Percentiles rank a stretch among this genome's conserved stretches.
Conservation (phyloP, 1,140 invertebrate species). For the Drosophila asahinai region DNA sequence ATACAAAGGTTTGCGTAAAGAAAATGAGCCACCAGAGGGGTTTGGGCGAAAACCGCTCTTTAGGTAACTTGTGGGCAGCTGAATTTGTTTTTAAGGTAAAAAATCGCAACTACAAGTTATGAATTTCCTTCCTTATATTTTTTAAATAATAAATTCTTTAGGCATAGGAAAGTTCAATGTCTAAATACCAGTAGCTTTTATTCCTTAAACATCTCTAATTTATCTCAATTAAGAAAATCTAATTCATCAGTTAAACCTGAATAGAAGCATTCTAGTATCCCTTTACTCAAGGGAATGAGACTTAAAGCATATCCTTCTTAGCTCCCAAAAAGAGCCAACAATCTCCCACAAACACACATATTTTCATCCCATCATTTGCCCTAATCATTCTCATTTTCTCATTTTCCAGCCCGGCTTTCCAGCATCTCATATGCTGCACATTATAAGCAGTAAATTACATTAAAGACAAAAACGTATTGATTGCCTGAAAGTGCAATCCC, state of each 20-base stretch:
- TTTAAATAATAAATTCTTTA: no score
- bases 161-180: not conserved
- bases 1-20: constrained; percentile 18
- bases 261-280: not conserved
- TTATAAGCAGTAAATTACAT: constrained; percentile 79
- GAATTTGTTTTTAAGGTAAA: constrained; percentile 13
- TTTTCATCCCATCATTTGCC: constrained; percentile 29
- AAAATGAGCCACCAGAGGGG: not conserved
- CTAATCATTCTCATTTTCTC: constrained; percentile 44
- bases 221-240: constrained; percentile 5
- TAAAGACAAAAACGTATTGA: constrained; percentile 82
- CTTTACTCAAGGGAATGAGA: not conserved
- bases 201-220: not conserved
- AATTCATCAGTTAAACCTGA: not conserved
- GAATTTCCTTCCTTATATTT: no score
- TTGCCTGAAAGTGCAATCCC: constrained; percentile 64
- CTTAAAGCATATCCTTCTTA: not conserved
- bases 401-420: constrained; percentile 34
- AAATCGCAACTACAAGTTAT: not conserved
- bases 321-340: not conserved
- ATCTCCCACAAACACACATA: not conserved
- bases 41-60: not conserved
- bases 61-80: constrained; percentile 16
- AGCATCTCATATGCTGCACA: constrained; percentile 32
- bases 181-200: not conserved